Evolutionary conservation across 1,140 invertebrate species (phyloP).

Genomic region (Sitobion miscanthi): DNA sequence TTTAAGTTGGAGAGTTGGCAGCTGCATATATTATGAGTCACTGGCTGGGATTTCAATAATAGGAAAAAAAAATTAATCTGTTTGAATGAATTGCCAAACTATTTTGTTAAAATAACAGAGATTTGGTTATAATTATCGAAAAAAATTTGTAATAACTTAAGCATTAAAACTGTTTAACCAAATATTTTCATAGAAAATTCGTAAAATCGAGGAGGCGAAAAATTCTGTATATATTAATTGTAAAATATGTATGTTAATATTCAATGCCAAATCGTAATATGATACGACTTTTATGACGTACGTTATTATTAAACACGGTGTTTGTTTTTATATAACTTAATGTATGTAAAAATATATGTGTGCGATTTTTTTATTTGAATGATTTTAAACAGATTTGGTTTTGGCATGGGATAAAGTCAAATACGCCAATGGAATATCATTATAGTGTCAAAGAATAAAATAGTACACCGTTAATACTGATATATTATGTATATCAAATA

Average conservation of each 20-base stretch:
- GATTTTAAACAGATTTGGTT: not conserved
- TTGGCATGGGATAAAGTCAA: constrained; percentile 20
- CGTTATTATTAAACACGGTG: constrained; percentile 35
- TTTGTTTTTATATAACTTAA: not conserved
- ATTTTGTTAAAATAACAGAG: not conserved
- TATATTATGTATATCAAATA: not conserved
- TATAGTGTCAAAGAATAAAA: not conserved
- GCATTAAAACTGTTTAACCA: not conserved
- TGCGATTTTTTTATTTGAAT: not conserved
- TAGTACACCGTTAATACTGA: not conserved
- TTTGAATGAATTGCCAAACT: constrained; percentile 14
- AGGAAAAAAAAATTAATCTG: constrained; percentile 30
- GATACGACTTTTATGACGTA: not conserved
- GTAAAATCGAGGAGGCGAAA: not conserved
- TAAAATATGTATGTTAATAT: constrained; percentile 22
- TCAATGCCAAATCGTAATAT: constrained; percentile 51
- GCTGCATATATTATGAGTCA: constrained; percentile 13
- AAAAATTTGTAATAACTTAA: not conserved
- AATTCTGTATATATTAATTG: not conserved
- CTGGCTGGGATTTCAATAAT: constrained; percentile 39
- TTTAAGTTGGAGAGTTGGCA: constrained; percentile 10
- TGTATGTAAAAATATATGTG: not conserved
- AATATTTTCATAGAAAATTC: not conserved
- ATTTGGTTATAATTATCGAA: not conserved
- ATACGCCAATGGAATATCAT: not conserved